phyloP scores from a whole-genome alignment of 2,888 invertebrate species.

The Molanna angustata region DNA sequence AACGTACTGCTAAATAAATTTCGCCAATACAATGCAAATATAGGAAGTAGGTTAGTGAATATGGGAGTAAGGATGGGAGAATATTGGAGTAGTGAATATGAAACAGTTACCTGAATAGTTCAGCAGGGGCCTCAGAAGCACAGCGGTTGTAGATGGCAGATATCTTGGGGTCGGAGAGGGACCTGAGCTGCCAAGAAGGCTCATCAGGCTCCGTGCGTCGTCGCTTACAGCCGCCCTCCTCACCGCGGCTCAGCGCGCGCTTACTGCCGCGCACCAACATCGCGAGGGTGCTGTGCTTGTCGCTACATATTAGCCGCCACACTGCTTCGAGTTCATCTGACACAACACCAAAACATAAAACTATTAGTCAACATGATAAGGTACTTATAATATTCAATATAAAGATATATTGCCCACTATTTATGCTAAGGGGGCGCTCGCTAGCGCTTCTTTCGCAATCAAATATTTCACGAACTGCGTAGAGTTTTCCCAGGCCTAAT shows the following conservation, averaged over 20 bases:
- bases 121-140: conserved; percentile 79
- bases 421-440: too few species aligned
- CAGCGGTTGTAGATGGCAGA: conserved; percentile 84
- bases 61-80: background rate
- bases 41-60: background rate
- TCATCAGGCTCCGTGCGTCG: conserved; percentile 44
- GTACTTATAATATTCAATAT: too few species aligned
- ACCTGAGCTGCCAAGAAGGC: conserved; percentile 75
- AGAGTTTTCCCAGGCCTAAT: too few species aligned
- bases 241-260: conserved; percentile 42
- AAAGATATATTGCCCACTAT: too few species aligned
- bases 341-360: too few species aligned
- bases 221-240: conserved; percentile 45
- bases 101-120: conserved; percentile 65
- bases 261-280: conserved; percentile 45
- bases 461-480: too few species aligned
- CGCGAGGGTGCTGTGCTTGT: background rate
- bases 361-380: too few species aligned
- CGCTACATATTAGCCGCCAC: conserved; percentile 1
- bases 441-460: too few species aligned
- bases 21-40: background rate
- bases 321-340: too few species aligned
- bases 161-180: conserved; percentile 83
- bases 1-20: background rate
- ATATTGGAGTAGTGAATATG: conserved; percentile 13